phyloP scores from a whole-genome alignment of 2,113 vertebrate species.

The Bostrychus sinensis region DNA sequence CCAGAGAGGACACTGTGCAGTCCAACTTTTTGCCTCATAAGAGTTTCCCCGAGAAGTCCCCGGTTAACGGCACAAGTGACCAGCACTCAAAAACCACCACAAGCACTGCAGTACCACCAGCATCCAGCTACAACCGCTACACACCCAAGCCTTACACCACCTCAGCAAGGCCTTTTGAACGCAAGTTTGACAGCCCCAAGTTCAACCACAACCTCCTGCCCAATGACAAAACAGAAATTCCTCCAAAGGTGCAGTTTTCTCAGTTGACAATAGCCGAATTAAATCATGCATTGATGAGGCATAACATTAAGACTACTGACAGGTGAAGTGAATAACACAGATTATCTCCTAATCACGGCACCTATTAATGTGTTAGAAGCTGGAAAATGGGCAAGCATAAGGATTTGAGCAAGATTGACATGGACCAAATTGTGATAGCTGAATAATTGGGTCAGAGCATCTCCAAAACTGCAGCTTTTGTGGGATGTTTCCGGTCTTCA shows the following conservation, averaged over 20 bases:
- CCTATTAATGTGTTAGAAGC: too few relatives aligned
- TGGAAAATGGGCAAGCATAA: too few relatives aligned
- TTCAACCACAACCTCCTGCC: slow-evolving; percentile 98
- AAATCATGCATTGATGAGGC: too few relatives aligned
- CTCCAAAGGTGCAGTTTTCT: slow-evolving; percentile 71
- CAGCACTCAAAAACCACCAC: slow-evolving; percentile 76
- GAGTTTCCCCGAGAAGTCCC: slow-evolving; percentile 86
- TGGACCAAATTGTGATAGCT: too few relatives aligned
- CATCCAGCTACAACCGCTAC: slow-evolving; percentile 85
- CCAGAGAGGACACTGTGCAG: slow-evolving; percentile 87
- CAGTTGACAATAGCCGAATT: too few relatives aligned
- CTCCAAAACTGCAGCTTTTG: too few relatives aligned
- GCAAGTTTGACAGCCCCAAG: slow-evolving; percentile 98
- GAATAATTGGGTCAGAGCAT: too few relatives aligned
- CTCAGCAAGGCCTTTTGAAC: slow-evolving; percentile 88
- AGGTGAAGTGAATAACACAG: too few relatives aligned
- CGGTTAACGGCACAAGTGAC: slow-evolving; percentile 83
- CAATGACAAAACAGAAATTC: slow-evolving; percentile 87
- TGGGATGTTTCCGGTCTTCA: too few relatives aligned
- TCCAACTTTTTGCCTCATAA: slow-evolving; percentile 89
- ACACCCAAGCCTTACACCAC: slow-evolving; percentile 86
- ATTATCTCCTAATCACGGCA: too few relatives aligned
- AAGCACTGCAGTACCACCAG: slow-evolving; percentile 45
- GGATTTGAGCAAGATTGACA: too few relatives aligned
- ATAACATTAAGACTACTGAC: too few relatives aligned